Base-by-base conservation (phyloP, 2,888 invertebrate species). In the Hartigia nigra region DNA sequence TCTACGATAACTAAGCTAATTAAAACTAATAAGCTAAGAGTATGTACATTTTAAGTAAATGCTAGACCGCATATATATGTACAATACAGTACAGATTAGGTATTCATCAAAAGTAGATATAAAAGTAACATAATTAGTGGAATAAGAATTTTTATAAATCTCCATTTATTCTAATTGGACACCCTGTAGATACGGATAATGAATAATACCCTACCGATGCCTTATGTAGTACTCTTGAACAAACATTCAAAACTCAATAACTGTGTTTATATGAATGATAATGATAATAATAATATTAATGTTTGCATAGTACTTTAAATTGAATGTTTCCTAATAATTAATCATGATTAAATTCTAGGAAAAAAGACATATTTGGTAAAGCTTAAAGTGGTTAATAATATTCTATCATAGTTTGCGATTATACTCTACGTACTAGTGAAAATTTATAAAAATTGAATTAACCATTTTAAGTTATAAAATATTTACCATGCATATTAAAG, bases 401-500 rank as follows among this genome's bases (percentile, higher is more conserved):
- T 9, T 55, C 55, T 23, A 55, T 23, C 23, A 55, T 23, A 55
- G 55, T 55, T 23, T 55, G 23, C 23, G 55, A 55, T 9, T 23
- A 9, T 55, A 55, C 5, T 55, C 23, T 23, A 55, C 23, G 3
- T 55, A 55, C 23, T 55, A 55, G 55, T 55, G 55, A 79, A 70
- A 69, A 75, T 74, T 74, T 76, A 80, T 11, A 77, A 35, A 72
- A 78, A 32, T 70, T 75, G 34, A 34, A 78, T 74, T 80, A 39
- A 74, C 75, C 79, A 70, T 76, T 31, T 75, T 76, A 74, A 79
- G 77, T 74, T 39, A 69, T 74, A 74, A 31, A 82, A 75, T 77
- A 80, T 78, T 75, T 75, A 70, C 23, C 84, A 86, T 86, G 86
- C 85, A 81, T 74, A 34, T 80, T 81, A 79, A 80, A 79, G 74